Percentiles rank a stretch among this genome's conserved stretches.
phyloP scores from a whole-genome alignment of 2,113 vertebrate genomes.

The Odocoileus hemionus region DNA sequence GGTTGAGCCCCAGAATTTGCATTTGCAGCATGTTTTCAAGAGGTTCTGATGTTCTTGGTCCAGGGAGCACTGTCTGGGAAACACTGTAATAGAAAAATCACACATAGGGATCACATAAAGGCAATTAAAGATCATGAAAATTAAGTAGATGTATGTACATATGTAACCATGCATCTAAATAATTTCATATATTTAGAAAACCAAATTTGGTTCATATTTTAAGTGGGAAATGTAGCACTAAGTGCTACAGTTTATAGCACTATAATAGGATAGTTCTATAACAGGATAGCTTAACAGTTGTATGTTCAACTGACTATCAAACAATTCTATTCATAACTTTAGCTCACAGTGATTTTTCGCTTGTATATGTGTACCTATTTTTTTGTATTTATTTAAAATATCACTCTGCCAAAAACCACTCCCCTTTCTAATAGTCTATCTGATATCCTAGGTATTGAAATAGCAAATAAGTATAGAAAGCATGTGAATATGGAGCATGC shows the following conservation, averaged over 20 bases:
- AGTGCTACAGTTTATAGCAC: not conserved
- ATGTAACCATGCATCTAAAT: not conserved
- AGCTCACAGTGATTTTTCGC: not conserved
- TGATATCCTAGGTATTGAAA: not conserved
- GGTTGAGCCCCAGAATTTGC: accelerated
- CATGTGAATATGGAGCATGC: not conserved
- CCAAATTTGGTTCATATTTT: not conserved
- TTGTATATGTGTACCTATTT: not conserved
- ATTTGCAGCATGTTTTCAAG: not conserved
- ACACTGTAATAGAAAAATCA: not conserved
- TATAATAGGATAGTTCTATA: not conserved
- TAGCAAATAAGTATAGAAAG: not conserved
- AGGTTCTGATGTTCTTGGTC: accelerated
- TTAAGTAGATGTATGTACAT: not conserved
- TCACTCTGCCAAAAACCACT: not conserved
- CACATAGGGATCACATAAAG: not conserved
- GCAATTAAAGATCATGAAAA: not conserved
- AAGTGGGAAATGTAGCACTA: not conserved
- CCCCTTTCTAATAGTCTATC: not conserved
- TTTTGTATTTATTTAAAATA: not conserved
- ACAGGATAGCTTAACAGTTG: not conserved
- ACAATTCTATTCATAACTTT: not conserved
- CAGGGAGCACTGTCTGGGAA: not conserved
- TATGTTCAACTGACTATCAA: not conserved
- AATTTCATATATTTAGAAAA: not conserved